Conservation (phyloP, 2,113 vertebrate species). For the Procavia capensis region DNA sequence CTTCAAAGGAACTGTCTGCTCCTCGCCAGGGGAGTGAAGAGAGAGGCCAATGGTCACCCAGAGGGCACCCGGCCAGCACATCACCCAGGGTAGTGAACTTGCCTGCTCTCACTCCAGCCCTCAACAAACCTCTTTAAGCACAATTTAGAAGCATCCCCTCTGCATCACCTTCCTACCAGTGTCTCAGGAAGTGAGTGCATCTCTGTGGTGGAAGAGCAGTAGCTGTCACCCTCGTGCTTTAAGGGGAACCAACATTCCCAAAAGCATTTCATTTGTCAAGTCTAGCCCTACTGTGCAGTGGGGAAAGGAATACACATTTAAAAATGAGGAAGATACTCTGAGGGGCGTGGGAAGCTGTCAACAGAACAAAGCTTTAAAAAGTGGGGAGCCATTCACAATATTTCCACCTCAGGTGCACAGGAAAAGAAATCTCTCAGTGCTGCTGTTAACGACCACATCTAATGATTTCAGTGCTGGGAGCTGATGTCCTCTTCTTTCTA, state of each 20-base stretch:
- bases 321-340: background rate
- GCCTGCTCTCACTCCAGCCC: background rate
- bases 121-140: background rate
- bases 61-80: background rate
- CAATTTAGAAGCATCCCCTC: background rate
- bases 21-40: background rate
- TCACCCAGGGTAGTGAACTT: background rate
- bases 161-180: fast-evolving
- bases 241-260: background rate
- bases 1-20: background rate
- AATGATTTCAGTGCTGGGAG: background rate
- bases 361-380: constrained; percentile 13
- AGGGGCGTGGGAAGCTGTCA: background rate
- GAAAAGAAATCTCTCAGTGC: background rate
- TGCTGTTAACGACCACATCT: background rate
- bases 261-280: background rate
- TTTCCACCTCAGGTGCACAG: background rate
- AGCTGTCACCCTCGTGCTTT: background rate
- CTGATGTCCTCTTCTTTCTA: background rate
- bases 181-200: background rate
- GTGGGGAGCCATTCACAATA: background rate
- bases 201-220: background rate
- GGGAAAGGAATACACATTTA: background rate
- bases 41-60: background rate
- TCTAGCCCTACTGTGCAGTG: background rate